phyloP scores from a whole-genome alignment of 2,113 vertebrate species.

The Coreoperca whiteheadi region DNA sequence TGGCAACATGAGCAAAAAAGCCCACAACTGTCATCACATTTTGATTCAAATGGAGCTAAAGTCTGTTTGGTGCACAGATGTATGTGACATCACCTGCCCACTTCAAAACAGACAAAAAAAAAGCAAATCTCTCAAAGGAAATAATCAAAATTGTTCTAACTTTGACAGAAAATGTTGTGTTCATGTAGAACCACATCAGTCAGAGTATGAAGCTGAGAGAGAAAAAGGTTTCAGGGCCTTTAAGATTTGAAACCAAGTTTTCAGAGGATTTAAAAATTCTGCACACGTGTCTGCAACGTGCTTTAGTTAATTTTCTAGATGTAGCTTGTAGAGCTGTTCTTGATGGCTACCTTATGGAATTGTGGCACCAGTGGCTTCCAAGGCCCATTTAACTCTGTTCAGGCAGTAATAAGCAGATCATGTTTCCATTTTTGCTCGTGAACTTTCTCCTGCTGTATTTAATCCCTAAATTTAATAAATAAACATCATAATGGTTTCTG shows the following conservation, averaged over 20 bases:
- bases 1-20: too few relatives aligned
- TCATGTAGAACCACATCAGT: background rate
- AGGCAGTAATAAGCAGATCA: constrained; percentile 48
- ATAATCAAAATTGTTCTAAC: background rate
- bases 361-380: constrained; percentile 16
- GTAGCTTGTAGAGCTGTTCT: constrained; percentile 26
- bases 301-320: constrained; percentile 37
- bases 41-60: background rate
- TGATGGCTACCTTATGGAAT: constrained; percentile 31
- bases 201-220: background rate
- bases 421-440: constrained; percentile 54
- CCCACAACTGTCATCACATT: too few relatives aligned
- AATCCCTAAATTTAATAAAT: constrained; percentile 45
- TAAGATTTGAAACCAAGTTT: too few relatives aligned
- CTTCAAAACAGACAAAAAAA: background rate
- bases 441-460: constrained; percentile 47
- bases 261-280: too few relatives aligned
- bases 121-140: background rate
- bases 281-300: background rate
- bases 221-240: background rate
- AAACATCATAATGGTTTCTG: constrained; percentile 23
- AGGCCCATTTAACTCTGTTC: constrained; percentile 42
- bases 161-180: background rate
- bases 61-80: background rate
- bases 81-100: background rate